Conservation (phyloP, 2,797 vertebrate genomes). For the Chromis chromis region DNA sequence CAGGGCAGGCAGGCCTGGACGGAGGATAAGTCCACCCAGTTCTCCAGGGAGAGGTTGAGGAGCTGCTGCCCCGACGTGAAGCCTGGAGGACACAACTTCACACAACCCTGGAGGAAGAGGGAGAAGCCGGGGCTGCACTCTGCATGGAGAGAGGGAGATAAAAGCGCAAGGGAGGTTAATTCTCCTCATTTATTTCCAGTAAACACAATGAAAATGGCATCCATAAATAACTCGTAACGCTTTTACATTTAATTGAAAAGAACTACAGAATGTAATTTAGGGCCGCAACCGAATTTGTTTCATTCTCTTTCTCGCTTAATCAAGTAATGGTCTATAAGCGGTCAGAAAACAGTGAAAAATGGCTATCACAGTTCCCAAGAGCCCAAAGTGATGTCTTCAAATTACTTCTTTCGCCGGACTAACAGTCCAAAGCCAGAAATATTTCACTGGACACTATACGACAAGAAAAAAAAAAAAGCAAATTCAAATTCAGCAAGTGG, state of each 20-base stretch:
- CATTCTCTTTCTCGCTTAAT: background rate
- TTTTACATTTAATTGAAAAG: background rate
- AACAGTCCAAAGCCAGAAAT: too few relatives aligned
- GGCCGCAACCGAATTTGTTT: background rate
- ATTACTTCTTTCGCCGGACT: background rate
- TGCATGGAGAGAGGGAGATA: conserved; percentile 58
- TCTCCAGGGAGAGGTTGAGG: conserved; percentile 90
- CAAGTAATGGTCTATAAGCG: background rate
- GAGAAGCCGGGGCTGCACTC: conserved; percentile 94
- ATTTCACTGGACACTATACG: background rate
- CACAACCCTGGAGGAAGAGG: conserved; percentile 94
- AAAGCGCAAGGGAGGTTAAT: background rate
- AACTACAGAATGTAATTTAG: too few relatives aligned
- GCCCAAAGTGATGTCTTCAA: too few relatives aligned
- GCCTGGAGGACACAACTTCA: conserved; percentile 91
- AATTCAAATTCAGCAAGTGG: background rate
- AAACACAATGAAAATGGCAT: background rate
- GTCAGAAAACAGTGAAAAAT: background rate
- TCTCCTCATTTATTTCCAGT: background rate
- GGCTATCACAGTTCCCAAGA: background rate
- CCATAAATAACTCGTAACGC: background rate
- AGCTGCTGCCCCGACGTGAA: conserved; percentile 86
- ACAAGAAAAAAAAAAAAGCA: background rate
- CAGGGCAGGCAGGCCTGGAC: conserved; percentile 92
- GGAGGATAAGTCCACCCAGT: conserved; percentile 88